A percentile compares a stretch with the other conserved stretches of the same genome.
Conservation (phyloP, 2,797 vertebrate species). For the Phataginus tricuspis region DNA sequence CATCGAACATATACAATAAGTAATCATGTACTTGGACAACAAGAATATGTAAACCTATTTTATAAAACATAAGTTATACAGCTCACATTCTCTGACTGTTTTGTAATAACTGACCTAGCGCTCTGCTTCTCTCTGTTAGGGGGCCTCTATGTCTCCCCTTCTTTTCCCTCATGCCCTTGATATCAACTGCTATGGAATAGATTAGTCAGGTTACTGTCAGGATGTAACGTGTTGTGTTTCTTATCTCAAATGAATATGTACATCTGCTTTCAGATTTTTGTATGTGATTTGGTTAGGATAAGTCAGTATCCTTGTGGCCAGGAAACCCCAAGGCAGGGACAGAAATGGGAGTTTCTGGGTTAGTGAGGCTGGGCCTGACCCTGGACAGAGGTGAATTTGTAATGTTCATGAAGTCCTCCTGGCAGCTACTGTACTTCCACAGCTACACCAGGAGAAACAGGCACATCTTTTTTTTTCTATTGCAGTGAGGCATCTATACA, state of each 20-base stretch:
- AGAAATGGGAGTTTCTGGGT: neutral
- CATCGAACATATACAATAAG: neutral
- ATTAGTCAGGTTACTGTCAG: neutral
- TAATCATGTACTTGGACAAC: neutral
- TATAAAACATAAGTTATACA: neutral
- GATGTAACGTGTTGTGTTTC: neutral
- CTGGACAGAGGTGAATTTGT: no score
- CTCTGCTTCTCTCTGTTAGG: neutral
- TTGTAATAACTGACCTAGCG: neutral
- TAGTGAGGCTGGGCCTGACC: neutral
- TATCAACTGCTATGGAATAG: neutral
- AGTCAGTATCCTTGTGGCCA: neutral
- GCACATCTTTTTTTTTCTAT: neutral
- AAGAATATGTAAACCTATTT: neutral
- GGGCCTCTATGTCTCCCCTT: fast-evolving
- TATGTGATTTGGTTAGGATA: neutral
- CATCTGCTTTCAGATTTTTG: neutral
- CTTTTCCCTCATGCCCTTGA: neutral
- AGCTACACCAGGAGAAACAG: fast-evolving
- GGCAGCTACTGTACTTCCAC: neutral
- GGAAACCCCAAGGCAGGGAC: neutral
- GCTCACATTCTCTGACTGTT: neutral
- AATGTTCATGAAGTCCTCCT: neutral
- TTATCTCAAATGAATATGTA: neutral
- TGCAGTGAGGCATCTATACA: neutral